Conservation (phyloP, 2,888 invertebrate genomes). For the Liopterus haemorrhoidalis region DNA sequence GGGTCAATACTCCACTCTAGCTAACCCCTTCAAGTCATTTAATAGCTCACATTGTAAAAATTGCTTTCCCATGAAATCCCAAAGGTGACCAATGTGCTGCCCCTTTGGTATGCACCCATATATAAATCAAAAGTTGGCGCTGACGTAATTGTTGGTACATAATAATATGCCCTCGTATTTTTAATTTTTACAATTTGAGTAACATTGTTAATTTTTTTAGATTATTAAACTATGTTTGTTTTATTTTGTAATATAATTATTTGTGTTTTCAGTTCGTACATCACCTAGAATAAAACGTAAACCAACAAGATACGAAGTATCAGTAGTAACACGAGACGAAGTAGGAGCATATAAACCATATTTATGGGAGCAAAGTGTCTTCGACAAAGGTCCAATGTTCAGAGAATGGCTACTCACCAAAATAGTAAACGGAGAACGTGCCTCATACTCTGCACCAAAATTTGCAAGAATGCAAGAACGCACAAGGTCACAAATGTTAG, state of each 20-base stretch:
- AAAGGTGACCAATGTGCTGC: no score
- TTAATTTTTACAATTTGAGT: neutral
- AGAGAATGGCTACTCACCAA: constrained; percentile 91
- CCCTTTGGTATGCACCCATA: no score
- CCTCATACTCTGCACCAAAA: constrained; percentile 90
- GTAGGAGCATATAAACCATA: constrained; percentile 94
- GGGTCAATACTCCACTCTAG: no score
- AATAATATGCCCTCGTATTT: neutral
- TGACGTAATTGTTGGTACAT: no score
- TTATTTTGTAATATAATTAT: neutral
- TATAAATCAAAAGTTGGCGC: no score
- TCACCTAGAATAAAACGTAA: constrained; percentile 81
- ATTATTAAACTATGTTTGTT: neutral
- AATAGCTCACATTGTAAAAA: no score
- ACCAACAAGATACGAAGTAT: constrained; percentile 84
- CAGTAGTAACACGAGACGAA: constrained; percentile 89
- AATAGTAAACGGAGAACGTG: constrained; percentile 89
- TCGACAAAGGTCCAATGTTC: constrained; percentile 92
- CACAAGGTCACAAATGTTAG: constrained; percentile 88
- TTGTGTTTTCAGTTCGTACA: constrained; percentile 62
- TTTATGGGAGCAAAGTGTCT: constrained; percentile 90
- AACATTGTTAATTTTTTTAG: neutral
- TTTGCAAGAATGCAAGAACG: constrained; percentile 93
- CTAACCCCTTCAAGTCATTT: no score
- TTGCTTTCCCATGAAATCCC: no score